Evolutionary conservation across 2,888 invertebrate species (phyloP).

Genomic region (Cremastinae sp.): DNA sequence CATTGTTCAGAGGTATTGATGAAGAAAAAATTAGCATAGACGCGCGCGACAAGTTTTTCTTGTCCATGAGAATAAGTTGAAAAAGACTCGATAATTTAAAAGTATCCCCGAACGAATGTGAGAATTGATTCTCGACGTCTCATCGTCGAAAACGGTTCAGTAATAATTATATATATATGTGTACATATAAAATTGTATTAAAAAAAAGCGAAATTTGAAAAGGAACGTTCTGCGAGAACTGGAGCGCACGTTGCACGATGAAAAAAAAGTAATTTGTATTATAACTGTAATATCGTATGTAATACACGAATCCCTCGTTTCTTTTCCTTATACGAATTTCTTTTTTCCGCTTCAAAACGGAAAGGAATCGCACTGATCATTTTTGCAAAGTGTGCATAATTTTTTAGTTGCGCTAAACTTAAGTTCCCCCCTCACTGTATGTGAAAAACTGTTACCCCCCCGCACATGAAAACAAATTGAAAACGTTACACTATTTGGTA

Average conservation of each 20-base stretch:
- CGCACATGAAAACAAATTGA: neutral
- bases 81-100: conserved; percentile 8
- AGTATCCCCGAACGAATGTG: neutral
- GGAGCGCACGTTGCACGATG: conserved; percentile 35
- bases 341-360: neutral
- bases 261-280: conserved; percentile 24
- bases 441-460: neutral
- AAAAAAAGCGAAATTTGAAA: conserved; percentile 3
- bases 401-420: conserved; percentile 26
- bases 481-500: conserved; percentile 42
- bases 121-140: conserved; percentile 3
- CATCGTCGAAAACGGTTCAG: neutral
- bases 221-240: neutral
- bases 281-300: conserved; percentile 14
- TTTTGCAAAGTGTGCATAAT: conserved; percentile 5
- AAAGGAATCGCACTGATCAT: neutral
- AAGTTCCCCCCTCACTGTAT: conserved; percentile 5
- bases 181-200: neutral
- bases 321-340: conserved; percentile 8
- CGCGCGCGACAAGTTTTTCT: neutral
- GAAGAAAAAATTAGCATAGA: neutral
- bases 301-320: neutral
- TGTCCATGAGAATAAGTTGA: neutral
- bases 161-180: conserved; percentile 2
- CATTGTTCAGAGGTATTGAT: no score